These are phyloP conservation scores for Oncopodura yosiiana DNA, from an alignment of 1,140 invertebrate genomes.

Conservation along the genomic window DNA sequence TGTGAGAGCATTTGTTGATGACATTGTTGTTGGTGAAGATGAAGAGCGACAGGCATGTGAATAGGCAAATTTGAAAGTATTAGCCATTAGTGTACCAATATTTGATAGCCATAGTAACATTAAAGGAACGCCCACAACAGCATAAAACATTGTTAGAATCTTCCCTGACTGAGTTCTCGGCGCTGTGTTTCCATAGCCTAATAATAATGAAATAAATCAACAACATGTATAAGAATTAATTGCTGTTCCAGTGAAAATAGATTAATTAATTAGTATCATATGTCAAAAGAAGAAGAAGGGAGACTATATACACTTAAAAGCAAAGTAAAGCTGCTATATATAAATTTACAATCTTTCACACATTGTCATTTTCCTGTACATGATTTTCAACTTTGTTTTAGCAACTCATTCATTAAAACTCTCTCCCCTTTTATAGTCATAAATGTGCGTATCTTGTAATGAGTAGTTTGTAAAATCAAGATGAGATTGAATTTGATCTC, in stretches of 20 bases:
- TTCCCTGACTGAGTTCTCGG: conserved; percentile 67
- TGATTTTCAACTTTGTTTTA: no score
- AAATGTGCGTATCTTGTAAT: no score
- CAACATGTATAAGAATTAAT: background rate
- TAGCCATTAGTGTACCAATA: conserved; percentile 66
- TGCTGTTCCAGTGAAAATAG: background rate
- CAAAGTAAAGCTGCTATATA: no score
- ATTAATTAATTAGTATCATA: background rate
- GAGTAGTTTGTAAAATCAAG: no score
- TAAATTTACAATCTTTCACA: no score
- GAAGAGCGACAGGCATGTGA: conserved; percentile 50
- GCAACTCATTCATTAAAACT: no score
- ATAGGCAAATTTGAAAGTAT: conserved; percentile 60
- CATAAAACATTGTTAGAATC: conserved; percentile 76
- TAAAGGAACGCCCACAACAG: conserved; percentile 69
- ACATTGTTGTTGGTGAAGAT: background rate
- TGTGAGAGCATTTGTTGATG: conserved; percentile 1
- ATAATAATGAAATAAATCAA: no score
- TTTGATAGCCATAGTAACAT: conserved; percentile 79
- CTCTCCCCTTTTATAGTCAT: no score
- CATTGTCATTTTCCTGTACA: no score
- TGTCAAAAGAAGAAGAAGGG: no score
- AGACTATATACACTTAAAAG: no score
- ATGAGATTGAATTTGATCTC: no score
- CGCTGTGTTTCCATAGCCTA: conserved; percentile 68